Base-by-base conservation (phyloP, 2,888 invertebrate species). In the Anaspis maculata region DNA sequence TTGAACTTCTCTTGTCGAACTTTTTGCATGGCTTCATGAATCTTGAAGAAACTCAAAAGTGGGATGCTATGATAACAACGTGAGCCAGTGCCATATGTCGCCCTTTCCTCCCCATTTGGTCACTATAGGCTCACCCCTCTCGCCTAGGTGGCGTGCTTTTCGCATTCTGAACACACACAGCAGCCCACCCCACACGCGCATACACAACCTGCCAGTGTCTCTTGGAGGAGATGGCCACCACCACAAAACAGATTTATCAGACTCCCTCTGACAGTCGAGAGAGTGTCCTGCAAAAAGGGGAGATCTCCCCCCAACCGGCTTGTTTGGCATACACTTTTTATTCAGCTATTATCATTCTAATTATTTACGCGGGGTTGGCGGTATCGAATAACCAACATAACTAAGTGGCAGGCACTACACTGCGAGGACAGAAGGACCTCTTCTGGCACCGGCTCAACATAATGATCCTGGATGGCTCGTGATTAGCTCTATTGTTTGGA, bases 261-360 rank as follows among this genome's bases (percentile, higher is more conserved):
- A 49, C 52, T 48, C 61, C 61, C 62, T 56, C 52, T 59, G 61
- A 62, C 62, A 62, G 59, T 52, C 51, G 47, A 48, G 53, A 60
- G 59, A 57, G 57, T 57, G 54, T 57, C 51, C 49, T 49, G 39
- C 44, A 45, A 52, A 27, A 30, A 24, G 54, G 53, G 51, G 52
- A 47, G 49, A 51, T 42, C 42, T 55, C 58, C 56, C 54, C 48
- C 43, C 44, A 5, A 19, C 19, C 19, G 39, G 59, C 53, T 60
- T 62, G 61, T 62, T 60, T 62, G 61, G 52, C 53, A 52, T 56
- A 57, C 59, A 58, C 58, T 62, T 64, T 64, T 64, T 62, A 59
- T 62, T 58, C 60, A 51, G 52, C 63, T 57, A 66, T 66, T 66
- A 66, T 66, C 61, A 64, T 64, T 64, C 62, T 65, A 66, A 66